Evolutionary conservation across 2,888 invertebrate species (phyloP), one percentile per base, ranked within the genome.

Genomic region (Boloria selene): DNA sequence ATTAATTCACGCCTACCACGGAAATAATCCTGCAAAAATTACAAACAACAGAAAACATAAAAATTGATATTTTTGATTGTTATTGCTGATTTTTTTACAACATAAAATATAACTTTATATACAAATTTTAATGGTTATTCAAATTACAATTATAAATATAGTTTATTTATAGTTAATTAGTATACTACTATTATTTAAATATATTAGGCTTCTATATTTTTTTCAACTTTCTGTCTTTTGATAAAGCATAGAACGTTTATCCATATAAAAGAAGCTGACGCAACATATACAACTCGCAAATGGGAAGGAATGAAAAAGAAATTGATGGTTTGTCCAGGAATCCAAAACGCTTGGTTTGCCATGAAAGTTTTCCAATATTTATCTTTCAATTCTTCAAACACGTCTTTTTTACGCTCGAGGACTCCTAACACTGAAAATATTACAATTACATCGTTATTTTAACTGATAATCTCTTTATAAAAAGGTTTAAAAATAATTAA

Each of bases 201-300:
- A 2, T 5, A 38, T 18, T 56, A 56, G 3, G 16, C 3, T 26
- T 52, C 66, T 45, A 56, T 53, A 16, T 62, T 63, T 56, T 63
- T 67, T 17, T 68, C 75, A 69, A 71, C 70, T 70, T 86, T 86
- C 68, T 94, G 94, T 64, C 96, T 87, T 80, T 97, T 97, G 69
- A 97, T 94, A 84, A 95, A 96, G 79, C 97, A 97, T 26, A 97
- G 87, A 63, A 97, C 95, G 79, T 97, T 97, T 66, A 96, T 95
- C 97, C 97, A 97, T 26, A 95, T 83, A 75, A 97, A 96, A 0
- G 97, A 95, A 58, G 95, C 96, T 0, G 94, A 87, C 0, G 96
- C 96, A 31, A 97, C 96, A 78, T 96, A 97, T 1, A 95, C 93
- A 0, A 97, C 96, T 16, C 97, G 93, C 66, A 95, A 93, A 61